Evolutionary conservation across 2,888 invertebrate genomes (phyloP), one percentile per base, ranked within the genome.

Genomic region (Sminthurinus aureus): DNA sequence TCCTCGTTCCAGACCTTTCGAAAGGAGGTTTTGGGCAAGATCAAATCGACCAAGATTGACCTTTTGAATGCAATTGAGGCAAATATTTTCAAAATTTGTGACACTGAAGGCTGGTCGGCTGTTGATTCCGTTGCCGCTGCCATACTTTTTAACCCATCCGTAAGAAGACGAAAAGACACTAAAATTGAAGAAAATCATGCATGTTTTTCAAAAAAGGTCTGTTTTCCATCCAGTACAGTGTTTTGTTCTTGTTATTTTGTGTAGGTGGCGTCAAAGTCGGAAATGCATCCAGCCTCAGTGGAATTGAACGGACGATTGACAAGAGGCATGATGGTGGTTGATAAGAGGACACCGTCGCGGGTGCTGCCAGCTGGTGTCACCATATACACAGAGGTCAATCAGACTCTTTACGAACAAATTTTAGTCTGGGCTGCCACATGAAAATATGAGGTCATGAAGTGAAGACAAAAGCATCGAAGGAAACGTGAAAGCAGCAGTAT

Each of bases 401-500:
- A 89, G 0, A 91, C 91, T 80, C 89, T 90, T 74, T 92, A 92
- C 85, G 91, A 92, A 88, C 88, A 90, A 79, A 89, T 92, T 83
- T 89, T 91, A 78, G 89, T 92, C 71, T 91, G 91, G 89, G 90
- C 91, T n/a, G 91, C 91, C 8, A n/a, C 90, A 91, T 69, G 90
- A 87, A 66, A 76, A 20, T 66, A 78, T n/a, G n/a, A n/a, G n/a
- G n/a, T n/a, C n/a, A n/a, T n/a, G n/a, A n/a, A n/a, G n/a, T n/a
- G n/a, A n/a, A n/a, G n/a, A n/a, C n/a, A n/a, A n/a, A n/a, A n/a
- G n/a, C n/a, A n/a, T n/a, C n/a, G n/a, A n/a, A n/a, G n/a, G n/a
- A n/a, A n/a, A n/a, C n/a, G n/a, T n/a, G n/a, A n/a, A n/a, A n/a
- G n/a, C n/a, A n/a, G n/a, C n/a, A n/a, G n/a, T n/a, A n/a, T n/a